Evolutionary conservation across 2,888 invertebrate species (phyloP).

Genomic region (Rhamnusium bicolor): DNA sequence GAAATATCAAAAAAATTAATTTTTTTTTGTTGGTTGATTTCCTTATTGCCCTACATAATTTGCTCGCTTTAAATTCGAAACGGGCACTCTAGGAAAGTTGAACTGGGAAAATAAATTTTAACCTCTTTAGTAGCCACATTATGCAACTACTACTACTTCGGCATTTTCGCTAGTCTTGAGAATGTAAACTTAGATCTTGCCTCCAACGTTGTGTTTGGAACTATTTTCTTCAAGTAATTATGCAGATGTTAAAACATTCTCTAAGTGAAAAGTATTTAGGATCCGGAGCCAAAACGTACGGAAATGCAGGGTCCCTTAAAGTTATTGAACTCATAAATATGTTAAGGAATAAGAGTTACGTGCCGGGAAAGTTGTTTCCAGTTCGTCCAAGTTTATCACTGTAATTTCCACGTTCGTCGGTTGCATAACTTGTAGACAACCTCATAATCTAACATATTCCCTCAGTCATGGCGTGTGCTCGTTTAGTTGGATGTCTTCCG

Average conservation of each 20-base stretch:
- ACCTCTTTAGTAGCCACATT: too few species aligned
- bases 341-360: conserved; percentile 45
- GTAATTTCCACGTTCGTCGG: conserved; percentile 45
- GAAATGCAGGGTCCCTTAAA: conserved; percentile 28
- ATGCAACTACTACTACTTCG: neutral
- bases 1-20: too few species aligned
- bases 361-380: conserved; percentile 46
- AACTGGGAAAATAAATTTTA: too few species aligned
- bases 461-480: conserved; percentile 17
- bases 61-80: too few species aligned
- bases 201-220: neutral
- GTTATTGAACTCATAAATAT: conserved; percentile 50
- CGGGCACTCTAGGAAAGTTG: too few species aligned
- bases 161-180: neutral
- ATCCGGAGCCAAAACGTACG: neutral
- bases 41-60: too few species aligned
- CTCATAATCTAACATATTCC: conserved; percentile 40
- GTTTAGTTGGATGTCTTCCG: conserved; percentile 22
- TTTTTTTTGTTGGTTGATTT: too few species aligned
- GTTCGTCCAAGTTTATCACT: conserved; percentile 47
- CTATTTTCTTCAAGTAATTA: neutral
- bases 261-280: conserved; percentile 15
- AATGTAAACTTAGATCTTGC: neutral
- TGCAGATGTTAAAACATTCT: conserved; percentile 6
- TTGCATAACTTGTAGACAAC: conserved; percentile 41